phyloP scores from a whole-genome alignment of 2,797 vertebrate genomes.

The Poecilia gillii region DNA sequence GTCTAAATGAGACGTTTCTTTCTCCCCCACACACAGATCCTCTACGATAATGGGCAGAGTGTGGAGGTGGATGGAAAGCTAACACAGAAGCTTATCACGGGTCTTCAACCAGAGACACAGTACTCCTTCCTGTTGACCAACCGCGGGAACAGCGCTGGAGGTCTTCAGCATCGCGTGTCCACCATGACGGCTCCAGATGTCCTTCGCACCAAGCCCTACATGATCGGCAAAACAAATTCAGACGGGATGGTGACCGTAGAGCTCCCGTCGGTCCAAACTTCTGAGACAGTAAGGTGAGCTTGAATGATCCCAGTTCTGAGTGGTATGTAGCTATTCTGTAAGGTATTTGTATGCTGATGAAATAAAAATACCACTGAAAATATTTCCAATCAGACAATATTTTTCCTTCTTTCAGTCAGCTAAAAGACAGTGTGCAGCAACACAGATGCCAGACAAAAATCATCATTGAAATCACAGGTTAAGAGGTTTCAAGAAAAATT shows the following conservation, averaged over 20 bases:
- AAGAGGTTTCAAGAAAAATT: neutral
- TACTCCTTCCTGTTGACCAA: constrained; percentile 98
- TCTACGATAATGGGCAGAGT: constrained; percentile 97
- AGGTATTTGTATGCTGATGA: neutral
- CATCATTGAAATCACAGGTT: neutral
- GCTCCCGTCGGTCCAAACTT: constrained; percentile 90
- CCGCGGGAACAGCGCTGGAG: constrained; percentile 96
- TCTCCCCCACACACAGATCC: constrained; percentile 82
- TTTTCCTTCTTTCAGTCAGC: neutral
- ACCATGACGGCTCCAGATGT: constrained; percentile 96
- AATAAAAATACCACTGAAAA: neutral
- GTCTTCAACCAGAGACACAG: constrained; percentile 94
- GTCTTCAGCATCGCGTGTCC: constrained; percentile 95
- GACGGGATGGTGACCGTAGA: constrained; percentile 97
- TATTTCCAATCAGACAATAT: neutral
- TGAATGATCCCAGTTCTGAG: neutral
- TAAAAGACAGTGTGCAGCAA: neutral
- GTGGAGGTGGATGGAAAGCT: constrained; percentile 97
- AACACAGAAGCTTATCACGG: constrained; percentile 95
- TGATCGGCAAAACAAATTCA: constrained; percentile 93
- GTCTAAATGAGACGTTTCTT: constrained; percentile 9
- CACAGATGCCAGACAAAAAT: neutral
- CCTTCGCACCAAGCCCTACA: constrained; percentile 92
- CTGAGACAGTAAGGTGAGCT: constrained; percentile 90
- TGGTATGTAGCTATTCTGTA: neutral